Base-by-base conservation (phyloP, 2,888 invertebrate genomes). In the Ceraclea dissimilis region DNA sequence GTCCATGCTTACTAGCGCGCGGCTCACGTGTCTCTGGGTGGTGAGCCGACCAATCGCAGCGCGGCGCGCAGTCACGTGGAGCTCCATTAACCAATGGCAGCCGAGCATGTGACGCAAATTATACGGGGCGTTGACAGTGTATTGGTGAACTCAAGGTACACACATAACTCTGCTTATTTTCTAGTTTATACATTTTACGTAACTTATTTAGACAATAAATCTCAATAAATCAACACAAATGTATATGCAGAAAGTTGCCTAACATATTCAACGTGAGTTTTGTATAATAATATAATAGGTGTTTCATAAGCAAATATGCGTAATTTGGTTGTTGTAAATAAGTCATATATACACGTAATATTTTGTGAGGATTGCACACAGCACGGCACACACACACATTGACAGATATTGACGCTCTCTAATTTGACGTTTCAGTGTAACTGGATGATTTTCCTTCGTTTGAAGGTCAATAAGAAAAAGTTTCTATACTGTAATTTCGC, bases 11-110 rank as follows among this genome's bases (percentile, higher is more conserved):
- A 52, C 56, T 26, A 51, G 53, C 52, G 51, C 53, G 34, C 44
- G 31, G 56, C 56, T 56, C 56, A 56, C 56, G 59, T 59, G 59
- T 56, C 56, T 59, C 54, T 31, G 43, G 43, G 56, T 51, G 52
- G 48, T 47, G 44, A 44, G 34, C 60, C 62, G 59, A 34, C 74
- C 73, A 72, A 72, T 73, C 56, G 64, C 59, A 20, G 55, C 59
- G 56, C 64, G 60, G 65, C 66, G 64, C 65, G 65, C 63, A 63
- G 71, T 74, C 75, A 75, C 76, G 75, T 76, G 75, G 71, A 72
- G 39, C n/a, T 63, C 61, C 58, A 60, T 60, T 59, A 61, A 57
- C 74, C 73, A 72, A 70, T 70, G 54, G 64, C 63, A 58, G 63
- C 64, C 63, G 13, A 21, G 55, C 54, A 54, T 51, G 56, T 56